These are phyloP conservation scores for Psococerastis gibbosa DNA, from an alignment of 2,888 invertebrate genomes.

Conservation along the genomic window DNA sequence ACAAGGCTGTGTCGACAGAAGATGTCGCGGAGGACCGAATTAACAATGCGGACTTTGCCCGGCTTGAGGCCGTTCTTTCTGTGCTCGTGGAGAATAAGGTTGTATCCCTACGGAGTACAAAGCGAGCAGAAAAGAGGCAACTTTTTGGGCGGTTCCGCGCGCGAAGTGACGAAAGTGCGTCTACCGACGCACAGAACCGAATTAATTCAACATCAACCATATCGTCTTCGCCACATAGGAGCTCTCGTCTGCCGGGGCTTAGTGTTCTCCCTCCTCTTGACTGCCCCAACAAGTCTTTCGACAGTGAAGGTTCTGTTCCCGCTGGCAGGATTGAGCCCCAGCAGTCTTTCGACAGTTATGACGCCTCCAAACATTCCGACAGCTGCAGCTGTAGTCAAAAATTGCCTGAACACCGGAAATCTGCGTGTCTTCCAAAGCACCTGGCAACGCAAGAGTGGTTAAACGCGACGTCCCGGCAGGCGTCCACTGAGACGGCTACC, in stretches of 20 bases:
- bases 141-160: constrained; percentile 4
- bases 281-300: neutral
- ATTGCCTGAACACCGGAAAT: constrained; percentile 1
- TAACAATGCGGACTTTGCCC: constrained; percentile 23
- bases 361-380: constrained; percentile 8
- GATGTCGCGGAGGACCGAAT: neutral
- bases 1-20: neutral
- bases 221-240: constrained; percentile 23
- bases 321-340: neutral
- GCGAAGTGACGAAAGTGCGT: constrained; percentile 4
- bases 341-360: constrained; percentile 8
- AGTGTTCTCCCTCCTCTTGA: neutral
- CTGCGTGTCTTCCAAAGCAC: constrained; percentile 7
- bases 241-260: neutral
- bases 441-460: constrained; percentile 8
- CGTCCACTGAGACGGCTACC: constrained; percentile 8
- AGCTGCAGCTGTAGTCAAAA: constrained; percentile 5
- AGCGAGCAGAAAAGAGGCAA: neutral
- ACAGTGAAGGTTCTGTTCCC: neutral
- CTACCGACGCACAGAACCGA: constrained; percentile 16
- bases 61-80: constrained; percentile 48
- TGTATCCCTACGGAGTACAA: constrained; percentile 30
- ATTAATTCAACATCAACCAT: constrained; percentile 28
- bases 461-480: constrained; percentile 10
- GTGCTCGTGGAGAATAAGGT: constrained; percentile 53